Percentiles rank a stretch among this genome's conserved stretches.
phyloP scores from a whole-genome alignment of 1,140 invertebrate species.

The Zaprionus camerounensis region DNA sequence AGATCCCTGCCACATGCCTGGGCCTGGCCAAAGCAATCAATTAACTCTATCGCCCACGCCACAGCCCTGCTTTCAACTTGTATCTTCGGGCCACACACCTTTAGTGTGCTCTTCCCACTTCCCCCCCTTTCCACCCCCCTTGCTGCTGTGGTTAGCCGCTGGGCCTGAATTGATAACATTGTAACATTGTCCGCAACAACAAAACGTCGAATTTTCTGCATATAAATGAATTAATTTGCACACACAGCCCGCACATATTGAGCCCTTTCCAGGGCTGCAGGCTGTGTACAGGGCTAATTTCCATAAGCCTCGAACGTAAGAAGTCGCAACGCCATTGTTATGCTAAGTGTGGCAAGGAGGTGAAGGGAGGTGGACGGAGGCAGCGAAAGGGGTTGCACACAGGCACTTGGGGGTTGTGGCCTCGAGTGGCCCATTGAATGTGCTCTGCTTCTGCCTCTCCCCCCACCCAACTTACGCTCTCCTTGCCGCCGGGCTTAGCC shows the following conservation, averaged over 20 bases:
- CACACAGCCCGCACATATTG: constrained; percentile 44
- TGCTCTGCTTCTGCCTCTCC: background rate
- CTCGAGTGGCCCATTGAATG: background rate
- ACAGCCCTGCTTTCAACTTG: background rate
- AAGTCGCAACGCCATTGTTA: constrained; percentile 79
- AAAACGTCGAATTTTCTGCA: constrained; percentile 77
- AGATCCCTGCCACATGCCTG: background rate
- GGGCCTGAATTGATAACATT: constrained; percentile 80
- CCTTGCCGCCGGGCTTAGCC: constrained; percentile 59
- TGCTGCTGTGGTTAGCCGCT: constrained; percentile 49
- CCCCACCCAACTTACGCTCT: constrained; percentile 18
- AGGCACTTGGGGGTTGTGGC: constrained; percentile 49
- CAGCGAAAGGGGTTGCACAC: background rate
- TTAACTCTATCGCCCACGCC: constrained; percentile 28
- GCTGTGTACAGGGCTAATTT: constrained; percentile 77
- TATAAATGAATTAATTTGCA: constrained; percentile 83
- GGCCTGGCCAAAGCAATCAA: constrained; percentile 18
- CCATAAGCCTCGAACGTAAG: constrained; percentile 71
- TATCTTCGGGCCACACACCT: constrained; percentile 30
- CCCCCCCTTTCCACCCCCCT: constrained; percentile 3
- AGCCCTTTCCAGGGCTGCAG: constrained; percentile 41
- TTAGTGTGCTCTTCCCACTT: background rate
- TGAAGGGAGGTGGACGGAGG: background rate
- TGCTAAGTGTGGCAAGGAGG: constrained; percentile 58
- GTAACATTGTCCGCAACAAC: constrained; percentile 64